These are phyloP conservation scores for Lasioglossum albipes DNA, from an alignment of 1,140 invertebrate genomes.

Conservation along the genomic window DNA sequence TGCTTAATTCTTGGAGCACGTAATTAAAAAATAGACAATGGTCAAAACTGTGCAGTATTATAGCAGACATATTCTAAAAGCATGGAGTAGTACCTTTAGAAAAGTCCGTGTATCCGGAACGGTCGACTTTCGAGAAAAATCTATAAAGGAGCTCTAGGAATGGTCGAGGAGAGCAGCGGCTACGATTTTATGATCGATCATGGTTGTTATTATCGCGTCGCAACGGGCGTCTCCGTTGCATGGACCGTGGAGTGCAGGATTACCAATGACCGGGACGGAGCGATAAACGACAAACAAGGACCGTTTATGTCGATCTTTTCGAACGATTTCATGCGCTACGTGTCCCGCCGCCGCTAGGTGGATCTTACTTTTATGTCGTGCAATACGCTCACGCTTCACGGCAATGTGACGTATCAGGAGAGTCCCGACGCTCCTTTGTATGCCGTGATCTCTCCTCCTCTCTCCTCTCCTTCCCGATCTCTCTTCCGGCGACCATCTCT, in stretches of 20 bases:
- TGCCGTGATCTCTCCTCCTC: constrained; percentile 9
- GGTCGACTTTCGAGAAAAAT: not conserved
- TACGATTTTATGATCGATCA: constrained; percentile 52
- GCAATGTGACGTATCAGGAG: constrained; percentile 53
- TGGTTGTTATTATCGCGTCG: constrained; percentile 38
- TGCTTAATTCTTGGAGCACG: too few relatives aligned
- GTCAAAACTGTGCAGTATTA: too few relatives aligned
- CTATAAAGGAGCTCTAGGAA: constrained; percentile 17
- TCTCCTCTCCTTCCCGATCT: not conserved
- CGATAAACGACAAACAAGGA: constrained; percentile 54
- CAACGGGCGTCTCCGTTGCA: not conserved
- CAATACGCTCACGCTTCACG: constrained; percentile 55
- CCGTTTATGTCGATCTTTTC: constrained; percentile 59
- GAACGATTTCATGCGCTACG: constrained; percentile 63
- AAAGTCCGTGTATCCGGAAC: too few relatives aligned
- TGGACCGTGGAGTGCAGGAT: constrained; percentile 6
- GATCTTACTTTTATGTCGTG: constrained; percentile 61
- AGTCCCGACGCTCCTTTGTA: constrained; percentile 26
- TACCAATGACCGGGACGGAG: constrained; percentile 49
- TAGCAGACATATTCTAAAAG: too few relatives aligned
- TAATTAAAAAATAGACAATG: too few relatives aligned
- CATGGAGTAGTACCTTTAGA: not conserved
- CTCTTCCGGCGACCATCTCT: not conserved
- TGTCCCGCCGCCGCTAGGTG: constrained; percentile 32
- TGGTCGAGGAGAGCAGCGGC: not conserved